These are phyloP conservation scores for Pheosia gnoma DNA, from an alignment of 2,888 invertebrate species.

Conservation along the genomic window DNA sequence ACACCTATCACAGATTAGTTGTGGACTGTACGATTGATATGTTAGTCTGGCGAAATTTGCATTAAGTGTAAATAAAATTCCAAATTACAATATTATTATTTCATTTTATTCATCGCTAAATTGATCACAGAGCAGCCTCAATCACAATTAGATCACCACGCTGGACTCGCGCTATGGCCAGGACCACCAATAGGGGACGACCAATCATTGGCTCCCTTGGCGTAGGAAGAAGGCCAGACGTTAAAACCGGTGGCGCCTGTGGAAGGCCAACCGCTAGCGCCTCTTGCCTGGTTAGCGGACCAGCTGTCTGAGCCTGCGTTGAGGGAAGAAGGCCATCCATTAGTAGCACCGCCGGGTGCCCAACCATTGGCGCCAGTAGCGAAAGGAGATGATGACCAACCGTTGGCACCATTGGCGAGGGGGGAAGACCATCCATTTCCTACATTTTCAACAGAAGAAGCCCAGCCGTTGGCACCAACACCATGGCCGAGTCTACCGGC, in stretches of 20 bases:
- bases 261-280: neutral
- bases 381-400: neutral
- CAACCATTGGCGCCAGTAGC: neutral
- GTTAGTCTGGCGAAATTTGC: neutral
- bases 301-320: neutral
- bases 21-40: no score
- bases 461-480: neutral
- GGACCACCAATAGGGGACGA: neutral
- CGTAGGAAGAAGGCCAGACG: neutral
- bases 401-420: neutral
- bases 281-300: neutral
- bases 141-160: neutral
- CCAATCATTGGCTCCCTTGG: neutral
- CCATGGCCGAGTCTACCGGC: neutral
- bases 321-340: neutral
- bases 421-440: neutral
- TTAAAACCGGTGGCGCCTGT: neutral
- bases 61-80: neutral
- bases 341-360: neutral
- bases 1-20: no score
- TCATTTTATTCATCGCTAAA: slow-evolving; percentile 4
- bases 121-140: neutral
- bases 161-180: neutral
- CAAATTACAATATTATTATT: neutral
- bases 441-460: neutral